phyloP scores from a whole-genome alignment of 2,888 invertebrate genomes.

The Omphaloscelis lunosa region DNA sequence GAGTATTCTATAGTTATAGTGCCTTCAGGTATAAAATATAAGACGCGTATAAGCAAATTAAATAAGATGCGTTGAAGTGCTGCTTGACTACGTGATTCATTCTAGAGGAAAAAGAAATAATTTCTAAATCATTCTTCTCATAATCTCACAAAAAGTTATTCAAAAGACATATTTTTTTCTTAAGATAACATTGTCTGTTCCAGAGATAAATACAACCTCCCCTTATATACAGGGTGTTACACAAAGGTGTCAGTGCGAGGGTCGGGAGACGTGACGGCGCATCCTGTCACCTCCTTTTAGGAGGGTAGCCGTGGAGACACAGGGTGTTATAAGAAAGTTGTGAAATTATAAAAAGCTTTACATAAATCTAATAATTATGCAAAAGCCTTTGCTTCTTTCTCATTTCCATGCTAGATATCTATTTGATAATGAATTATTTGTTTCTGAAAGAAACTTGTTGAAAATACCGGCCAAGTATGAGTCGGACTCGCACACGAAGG shows the following conservation, averaged over 20 bases:
- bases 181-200: constrained; percentile 54
- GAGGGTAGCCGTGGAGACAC: constrained; percentile 48
- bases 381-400: background rate
- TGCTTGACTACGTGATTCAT: constrained; percentile 20
- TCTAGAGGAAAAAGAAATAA: background rate
- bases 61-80: background rate
- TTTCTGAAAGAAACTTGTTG: no score
- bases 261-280: constrained; percentile 67
- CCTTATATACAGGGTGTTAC: constrained; percentile 63
- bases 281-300: constrained; percentile 61
- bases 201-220: constrained; percentile 56
- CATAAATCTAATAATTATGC: background rate
- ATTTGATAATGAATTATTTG: background rate
- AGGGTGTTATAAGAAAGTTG: constrained; percentile 22
- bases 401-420: background rate
- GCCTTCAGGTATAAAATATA: no score
- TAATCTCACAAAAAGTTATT: constrained; percentile 27
- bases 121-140: constrained; percentile 7
- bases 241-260: constrained; percentile 64
- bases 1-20: background rate
- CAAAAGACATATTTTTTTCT: constrained; percentile 35
- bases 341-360: background rate
- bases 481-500: no score
- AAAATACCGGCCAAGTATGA: no score
- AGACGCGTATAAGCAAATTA: background rate